phyloP scores from a whole-genome alignment of 2,888 invertebrate genomes.

The Stomorhina lunata region DNA sequence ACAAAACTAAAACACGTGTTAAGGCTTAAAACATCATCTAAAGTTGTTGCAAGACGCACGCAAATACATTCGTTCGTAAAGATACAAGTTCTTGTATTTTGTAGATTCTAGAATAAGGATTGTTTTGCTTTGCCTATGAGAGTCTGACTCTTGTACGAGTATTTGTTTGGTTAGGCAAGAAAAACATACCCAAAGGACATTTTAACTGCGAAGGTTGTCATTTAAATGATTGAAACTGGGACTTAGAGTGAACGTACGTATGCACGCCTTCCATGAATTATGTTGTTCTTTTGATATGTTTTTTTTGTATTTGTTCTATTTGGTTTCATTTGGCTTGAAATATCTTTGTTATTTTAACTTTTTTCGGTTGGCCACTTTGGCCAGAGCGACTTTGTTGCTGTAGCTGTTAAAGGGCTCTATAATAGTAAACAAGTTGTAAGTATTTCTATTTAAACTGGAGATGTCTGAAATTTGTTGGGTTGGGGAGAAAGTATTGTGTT shows the following conservation, averaged over 20 bases:
- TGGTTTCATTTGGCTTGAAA: slow-evolving; percentile 30
- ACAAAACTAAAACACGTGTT: slow-evolving; percentile 63
- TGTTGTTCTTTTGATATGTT: slow-evolving; percentile 56
- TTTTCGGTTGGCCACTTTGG: slow-evolving; percentile 62
- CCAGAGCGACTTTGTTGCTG: slow-evolving; percentile 24
- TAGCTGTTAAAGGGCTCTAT: slow-evolving; percentile 39
- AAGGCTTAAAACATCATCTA: slow-evolving; percentile 59
- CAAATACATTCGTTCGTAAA: not conserved
- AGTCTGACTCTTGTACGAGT: not conserved
- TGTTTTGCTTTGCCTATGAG: not conserved
- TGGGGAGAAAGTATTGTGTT: not conserved
- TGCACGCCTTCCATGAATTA: slow-evolving; percentile 29
- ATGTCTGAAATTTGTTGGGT: slow-evolving; percentile 64
- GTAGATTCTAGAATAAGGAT: not conserved
- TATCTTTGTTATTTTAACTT: slow-evolving; percentile 47
- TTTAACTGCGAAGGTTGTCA: slow-evolving; percentile 51
- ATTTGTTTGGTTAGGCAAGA: slow-evolving; percentile 30
- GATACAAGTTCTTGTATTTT: not conserved
- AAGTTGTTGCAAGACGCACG: slow-evolving; percentile 10
- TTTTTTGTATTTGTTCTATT: slow-evolving; percentile 6
- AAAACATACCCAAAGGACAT: slow-evolving; percentile 57
- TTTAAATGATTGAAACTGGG: slow-evolving; percentile 13
- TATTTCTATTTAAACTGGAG: slow-evolving; percentile 65
- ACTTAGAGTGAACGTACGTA: slow-evolving; percentile 10
- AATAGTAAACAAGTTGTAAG: slow-evolving; percentile 59